Percentiles rank a stretch among this genome's conserved stretches.
Evolutionary conservation across 2,797 vertebrate genomes (phyloP).

Genomic region (Acanthiza pusilla): DNA sequence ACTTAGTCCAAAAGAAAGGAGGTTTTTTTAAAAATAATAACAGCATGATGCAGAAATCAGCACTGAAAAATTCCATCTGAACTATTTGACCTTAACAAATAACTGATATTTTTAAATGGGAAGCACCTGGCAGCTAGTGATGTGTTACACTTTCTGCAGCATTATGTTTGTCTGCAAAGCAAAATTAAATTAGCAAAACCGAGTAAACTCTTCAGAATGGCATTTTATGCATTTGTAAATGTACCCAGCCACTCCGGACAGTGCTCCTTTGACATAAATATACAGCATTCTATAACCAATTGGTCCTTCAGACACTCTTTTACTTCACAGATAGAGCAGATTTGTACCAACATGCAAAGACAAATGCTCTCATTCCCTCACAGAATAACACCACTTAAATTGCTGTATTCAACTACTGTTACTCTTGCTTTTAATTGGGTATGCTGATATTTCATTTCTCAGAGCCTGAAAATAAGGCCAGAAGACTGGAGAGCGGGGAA

Average conservation of each 20-base stretch:
- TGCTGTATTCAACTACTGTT: neutral
- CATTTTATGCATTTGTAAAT: neutral
- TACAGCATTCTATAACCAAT: neutral
- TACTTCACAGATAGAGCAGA: neutral
- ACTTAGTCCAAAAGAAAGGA: neutral
- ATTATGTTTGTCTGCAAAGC: neutral
- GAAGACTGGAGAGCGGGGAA: neutral
- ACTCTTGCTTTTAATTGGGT: neutral
- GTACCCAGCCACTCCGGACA: neutral
- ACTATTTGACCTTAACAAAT: neutral
- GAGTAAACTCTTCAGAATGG: neutral
- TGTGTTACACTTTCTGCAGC: neutral
- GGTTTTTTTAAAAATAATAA: neutral
- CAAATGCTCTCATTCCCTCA: neutral
- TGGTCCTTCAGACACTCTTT: neutral
- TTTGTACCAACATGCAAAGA: neutral
- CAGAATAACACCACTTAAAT: neutral
- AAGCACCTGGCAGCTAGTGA: neutral
- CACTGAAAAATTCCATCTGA: neutral
- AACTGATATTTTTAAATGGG: neutral
- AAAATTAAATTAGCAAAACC: neutral
- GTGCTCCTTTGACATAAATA: neutral
- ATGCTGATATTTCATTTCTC: neutral
- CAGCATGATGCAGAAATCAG: neutral
- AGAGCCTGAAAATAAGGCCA: neutral